Conservation (phyloP, 92 coral and sea anemone genomes). For the Hydrozoanthus gracilis region DNA sequence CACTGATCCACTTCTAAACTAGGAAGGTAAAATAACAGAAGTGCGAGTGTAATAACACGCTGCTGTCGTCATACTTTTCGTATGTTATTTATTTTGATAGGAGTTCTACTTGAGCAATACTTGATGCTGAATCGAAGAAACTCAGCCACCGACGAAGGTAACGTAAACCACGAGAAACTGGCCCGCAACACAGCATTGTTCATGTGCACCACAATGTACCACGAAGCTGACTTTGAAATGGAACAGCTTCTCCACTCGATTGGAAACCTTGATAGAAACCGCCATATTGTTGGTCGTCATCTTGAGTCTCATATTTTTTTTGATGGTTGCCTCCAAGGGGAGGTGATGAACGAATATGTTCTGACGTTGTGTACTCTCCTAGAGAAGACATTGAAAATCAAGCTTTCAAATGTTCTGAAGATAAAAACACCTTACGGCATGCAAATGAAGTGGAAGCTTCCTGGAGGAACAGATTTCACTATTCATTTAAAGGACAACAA, state of each 20-base stretch:
- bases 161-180: constrained; percentile 38
- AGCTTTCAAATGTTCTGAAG: constrained; percentile 39
- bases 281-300: constrained; percentile 53
- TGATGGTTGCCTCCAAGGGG: constrained; percentile 73
- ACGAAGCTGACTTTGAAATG: constrained; percentile 72
- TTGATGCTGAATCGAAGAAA: constrained; percentile 68
- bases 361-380: constrained; percentile 58
- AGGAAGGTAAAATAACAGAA: no score
- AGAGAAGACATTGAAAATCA: constrained; percentile 58
- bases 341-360: constrained; percentile 60
- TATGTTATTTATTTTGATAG: constrained; percentile 18
- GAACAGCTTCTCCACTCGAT: constrained; percentile 72
- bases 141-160: constrained; percentile 52
- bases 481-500: constrained; percentile 77
- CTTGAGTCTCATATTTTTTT: constrained; percentile 78
- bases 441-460: constrained; percentile 71
- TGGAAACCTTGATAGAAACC: constrained; percentile 56
- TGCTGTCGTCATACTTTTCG: no score
- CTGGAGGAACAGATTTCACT: constrained; percentile 61
- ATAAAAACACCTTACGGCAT: constrained; percentile 75
- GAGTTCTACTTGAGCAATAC: constrained; percentile 62
- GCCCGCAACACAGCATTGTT: constrained; percentile 63
- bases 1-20: no score
- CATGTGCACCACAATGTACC: constrained; percentile 88
- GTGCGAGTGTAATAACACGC: no score